Percentiles rank a stretch among this genome's conserved stretches.
These are phyloP conservation scores for Riparia riparia DNA, from an alignment of 2,113 vertebrate species.

Conservation along the genomic window DNA sequence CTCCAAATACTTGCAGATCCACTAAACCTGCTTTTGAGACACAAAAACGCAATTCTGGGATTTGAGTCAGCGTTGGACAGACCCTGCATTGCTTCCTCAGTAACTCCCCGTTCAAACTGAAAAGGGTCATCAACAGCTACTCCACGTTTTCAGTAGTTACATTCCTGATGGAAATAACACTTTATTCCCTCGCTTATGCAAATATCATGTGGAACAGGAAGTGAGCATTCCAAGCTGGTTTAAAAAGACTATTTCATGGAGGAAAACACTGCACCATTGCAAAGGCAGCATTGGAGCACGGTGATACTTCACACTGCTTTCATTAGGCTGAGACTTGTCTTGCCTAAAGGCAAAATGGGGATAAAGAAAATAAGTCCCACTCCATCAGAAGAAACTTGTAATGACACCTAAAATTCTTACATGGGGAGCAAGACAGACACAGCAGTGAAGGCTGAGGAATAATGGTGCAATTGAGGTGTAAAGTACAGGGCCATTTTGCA, in stretches of 20 bases:
- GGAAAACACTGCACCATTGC: neutral
- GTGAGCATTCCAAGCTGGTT: neutral
- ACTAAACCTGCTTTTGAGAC: neutral
- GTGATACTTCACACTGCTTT: neutral
- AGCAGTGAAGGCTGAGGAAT: neutral
- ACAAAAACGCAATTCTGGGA: neutral
- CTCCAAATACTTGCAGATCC: neutral
- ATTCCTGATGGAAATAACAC: constrained; percentile 3
- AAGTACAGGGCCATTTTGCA: constrained; percentile 7
- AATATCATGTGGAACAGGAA: neutral
- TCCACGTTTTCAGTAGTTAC: neutral
- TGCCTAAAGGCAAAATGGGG: neutral
- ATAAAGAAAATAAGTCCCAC: neutral
- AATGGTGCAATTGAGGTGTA: constrained; percentile 1
- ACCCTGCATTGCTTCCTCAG: neutral
- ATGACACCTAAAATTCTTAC: neutral
- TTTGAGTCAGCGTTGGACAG: neutral
- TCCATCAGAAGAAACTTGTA: constrained; percentile 21
- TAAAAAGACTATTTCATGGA: neutral
- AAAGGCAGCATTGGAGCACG: neutral
- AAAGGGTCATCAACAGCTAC: neutral
- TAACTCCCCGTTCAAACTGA: neutral
- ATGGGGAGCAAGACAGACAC: neutral
- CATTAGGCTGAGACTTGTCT: constrained; percentile 27
- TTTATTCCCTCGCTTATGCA: constrained; percentile 17